phyloP scores from a whole-genome alignment of 1,140 invertebrate species.

The silkworm (Bombyx mori) region DNA sequence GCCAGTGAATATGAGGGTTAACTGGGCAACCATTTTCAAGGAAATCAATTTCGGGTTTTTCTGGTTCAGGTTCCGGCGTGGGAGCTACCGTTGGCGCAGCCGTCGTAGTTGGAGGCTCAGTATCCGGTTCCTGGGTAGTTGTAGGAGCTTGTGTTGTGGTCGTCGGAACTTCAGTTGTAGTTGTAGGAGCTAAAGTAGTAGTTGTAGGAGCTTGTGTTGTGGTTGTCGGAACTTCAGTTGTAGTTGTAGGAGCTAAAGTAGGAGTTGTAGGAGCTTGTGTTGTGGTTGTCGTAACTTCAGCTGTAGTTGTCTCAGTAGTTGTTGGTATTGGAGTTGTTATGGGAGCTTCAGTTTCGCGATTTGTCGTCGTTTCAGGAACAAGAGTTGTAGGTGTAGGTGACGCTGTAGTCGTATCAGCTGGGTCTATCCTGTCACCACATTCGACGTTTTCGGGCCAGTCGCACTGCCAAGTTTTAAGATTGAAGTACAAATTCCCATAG shows the following conservation, averaged over 20 bases:
- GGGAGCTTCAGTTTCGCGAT: constrained; percentile 3
- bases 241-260: not conserved
- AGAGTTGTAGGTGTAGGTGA: constrained; percentile 2
- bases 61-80: constrained; percentile 1
- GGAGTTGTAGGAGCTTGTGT: constrained; percentile 9
- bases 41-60: constrained; percentile 19
- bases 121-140: constrained; percentile 10
- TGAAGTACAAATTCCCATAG: constrained; percentile 70
- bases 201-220: constrained; percentile 5
- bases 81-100: constrained; percentile 11
- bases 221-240: not conserved
- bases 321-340: constrained; percentile 8
- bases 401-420: constrained; percentile 9
- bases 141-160: constrained; percentile 11
- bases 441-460: constrained; percentile 70
- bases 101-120: constrained; percentile 8
- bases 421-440: constrained; percentile 50
- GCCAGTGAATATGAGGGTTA: constrained; percentile 39
- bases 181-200: not conserved
- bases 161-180: constrained; percentile 6
- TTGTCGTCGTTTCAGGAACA: constrained; percentile 3
- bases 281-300: constrained; percentile 3
- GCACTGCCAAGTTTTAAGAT: constrained; percentile 65
- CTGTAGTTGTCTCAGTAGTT: constrained; percentile 1
- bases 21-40: constrained; percentile 46